Evolutionary conservation across 2,113 vertebrate genomes (phyloP).

Genomic region (Epinephelus fuscoguttatus): DNA sequence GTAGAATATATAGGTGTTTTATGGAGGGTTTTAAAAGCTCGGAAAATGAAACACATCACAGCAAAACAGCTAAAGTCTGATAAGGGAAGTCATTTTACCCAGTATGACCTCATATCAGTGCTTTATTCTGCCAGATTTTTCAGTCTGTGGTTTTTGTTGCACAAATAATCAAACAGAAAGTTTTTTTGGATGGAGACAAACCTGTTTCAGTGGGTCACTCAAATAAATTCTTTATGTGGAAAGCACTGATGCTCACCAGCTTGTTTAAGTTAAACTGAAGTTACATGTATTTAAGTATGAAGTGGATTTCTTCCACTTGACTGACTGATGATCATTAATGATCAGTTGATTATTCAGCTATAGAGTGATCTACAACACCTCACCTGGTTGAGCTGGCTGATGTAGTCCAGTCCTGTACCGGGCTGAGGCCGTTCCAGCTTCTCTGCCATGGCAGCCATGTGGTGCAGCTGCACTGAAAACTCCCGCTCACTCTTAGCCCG

Average conservation of each 20-base stretch:
- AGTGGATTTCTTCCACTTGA: neutral
- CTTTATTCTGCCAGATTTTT: neutral
- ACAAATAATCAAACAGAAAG: neutral
- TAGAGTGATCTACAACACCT: neutral
- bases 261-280: neutral
- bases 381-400: slow-evolving; percentile 90
- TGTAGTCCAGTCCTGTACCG: slow-evolving; percentile 69
- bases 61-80: neutral
- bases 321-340: neutral
- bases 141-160: neutral
- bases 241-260: neutral
- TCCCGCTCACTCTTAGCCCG: slow-evolving; percentile 94
- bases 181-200: neutral
- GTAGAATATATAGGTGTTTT: neutral
- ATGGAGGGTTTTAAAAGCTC: neutral
- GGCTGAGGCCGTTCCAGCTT: slow-evolving; percentile 87
- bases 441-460: slow-evolving; percentile 88
- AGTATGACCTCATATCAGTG: neutral
- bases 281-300: neutral
- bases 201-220: neutral
- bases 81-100: neutral
- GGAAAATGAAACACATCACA: neutral
- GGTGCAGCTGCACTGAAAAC: slow-evolving; percentile 91
- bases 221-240: neutral
- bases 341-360: neutral